Evolutionary conservation across 2,113 vertebrate genomes (phyloP).

Genomic region (Epinephelus fuscoguttatus): DNA sequence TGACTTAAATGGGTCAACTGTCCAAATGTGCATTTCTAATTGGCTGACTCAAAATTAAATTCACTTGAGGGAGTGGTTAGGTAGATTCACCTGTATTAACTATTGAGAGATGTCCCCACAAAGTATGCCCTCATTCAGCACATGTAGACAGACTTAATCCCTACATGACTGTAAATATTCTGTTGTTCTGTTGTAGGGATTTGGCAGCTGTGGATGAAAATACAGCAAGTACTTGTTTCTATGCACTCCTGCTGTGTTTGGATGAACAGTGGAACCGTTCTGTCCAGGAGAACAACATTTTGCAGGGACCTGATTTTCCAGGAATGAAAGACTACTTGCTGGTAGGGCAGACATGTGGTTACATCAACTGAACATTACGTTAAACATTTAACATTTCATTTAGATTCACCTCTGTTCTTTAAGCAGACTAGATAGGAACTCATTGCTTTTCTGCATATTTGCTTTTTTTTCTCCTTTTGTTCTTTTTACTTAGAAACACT

Average conservation of each 20-base stretch:
- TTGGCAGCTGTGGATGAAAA: slow-evolving; percentile 85
- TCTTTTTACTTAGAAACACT: slow-evolving; percentile 82
- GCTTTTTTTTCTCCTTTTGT: not conserved
- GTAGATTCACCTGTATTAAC: not conserved
- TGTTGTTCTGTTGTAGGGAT: slow-evolving; percentile 82
- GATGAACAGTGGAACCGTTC: slow-evolving; percentile 90
- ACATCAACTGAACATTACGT: not conserved
- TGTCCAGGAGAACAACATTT: slow-evolving; percentile 88
- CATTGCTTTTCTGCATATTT: not conserved
- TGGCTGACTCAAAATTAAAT: not conserved
- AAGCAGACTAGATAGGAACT: not conserved
- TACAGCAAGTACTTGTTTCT: slow-evolving; percentile 86
- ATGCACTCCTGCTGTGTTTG: slow-evolving; percentile 87
- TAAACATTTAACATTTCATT: not conserved
- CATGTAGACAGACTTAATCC: fast-evolving
- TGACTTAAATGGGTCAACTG: not conserved
- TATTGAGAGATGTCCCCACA: not conserved
- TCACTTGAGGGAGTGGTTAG: not conserved
- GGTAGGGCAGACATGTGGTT: slow-evolving; percentile 77
- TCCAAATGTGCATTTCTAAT: not conserved
- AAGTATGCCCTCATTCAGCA: not conserved
- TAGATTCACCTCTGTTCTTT: fast-evolving
- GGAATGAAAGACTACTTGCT: slow-evolving; percentile 90
- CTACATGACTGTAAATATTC: not conserved
- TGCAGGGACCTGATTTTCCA: slow-evolving; percentile 91